A percentile compares a stretch with the other conserved stretches of the same genome.
These are phyloP conservation scores for Bombus confusus DNA, from an alignment of 1,140 invertebrate genomes.

Conservation along the genomic window DNA sequence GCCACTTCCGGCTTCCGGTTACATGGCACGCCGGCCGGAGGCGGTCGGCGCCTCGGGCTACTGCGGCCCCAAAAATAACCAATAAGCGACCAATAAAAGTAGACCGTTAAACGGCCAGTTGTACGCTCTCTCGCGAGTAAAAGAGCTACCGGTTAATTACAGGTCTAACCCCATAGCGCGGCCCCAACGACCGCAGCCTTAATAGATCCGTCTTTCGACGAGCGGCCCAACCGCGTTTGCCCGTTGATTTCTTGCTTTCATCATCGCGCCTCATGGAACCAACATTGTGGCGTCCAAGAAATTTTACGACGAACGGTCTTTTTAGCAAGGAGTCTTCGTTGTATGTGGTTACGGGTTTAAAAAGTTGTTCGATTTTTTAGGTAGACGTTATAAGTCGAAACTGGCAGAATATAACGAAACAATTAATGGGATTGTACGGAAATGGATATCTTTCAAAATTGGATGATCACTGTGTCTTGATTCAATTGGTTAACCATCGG, in stretches of 20 bases:
- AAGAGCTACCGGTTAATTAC: constrained; percentile 83
- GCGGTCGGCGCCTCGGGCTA: constrained; percentile 52
- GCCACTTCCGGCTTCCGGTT: constrained; percentile 74
- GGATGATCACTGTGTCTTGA: not conserved
- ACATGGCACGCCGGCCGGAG: constrained; percentile 58
- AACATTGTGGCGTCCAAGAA: not conserved
- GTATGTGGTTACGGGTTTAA: not conserved
- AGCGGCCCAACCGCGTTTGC: constrained; percentile 41
- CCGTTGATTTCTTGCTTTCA: constrained; percentile 42
- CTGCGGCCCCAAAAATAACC: constrained; percentile 77
- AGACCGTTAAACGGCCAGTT: constrained; percentile 69
- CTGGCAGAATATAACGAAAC: not conserved
- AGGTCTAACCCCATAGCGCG: constrained; percentile 75
- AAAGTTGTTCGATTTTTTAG: too few species aligned
- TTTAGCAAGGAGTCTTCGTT: not conserved
- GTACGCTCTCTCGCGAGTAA: constrained; percentile 75
- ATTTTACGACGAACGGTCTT: constrained; percentile 20
- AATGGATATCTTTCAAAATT: not conserved
- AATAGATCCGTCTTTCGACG: constrained; percentile 79
- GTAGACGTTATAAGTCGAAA: not conserved
- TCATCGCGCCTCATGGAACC: constrained; percentile 7
- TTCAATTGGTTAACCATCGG: not conserved
- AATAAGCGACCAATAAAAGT: constrained; percentile 81
- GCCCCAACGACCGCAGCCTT: constrained; percentile 67
- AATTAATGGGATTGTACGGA: not conserved